Base-by-base conservation (phyloP, 1,140 invertebrate genomes). In the Drosophila prosaltans region DNA sequence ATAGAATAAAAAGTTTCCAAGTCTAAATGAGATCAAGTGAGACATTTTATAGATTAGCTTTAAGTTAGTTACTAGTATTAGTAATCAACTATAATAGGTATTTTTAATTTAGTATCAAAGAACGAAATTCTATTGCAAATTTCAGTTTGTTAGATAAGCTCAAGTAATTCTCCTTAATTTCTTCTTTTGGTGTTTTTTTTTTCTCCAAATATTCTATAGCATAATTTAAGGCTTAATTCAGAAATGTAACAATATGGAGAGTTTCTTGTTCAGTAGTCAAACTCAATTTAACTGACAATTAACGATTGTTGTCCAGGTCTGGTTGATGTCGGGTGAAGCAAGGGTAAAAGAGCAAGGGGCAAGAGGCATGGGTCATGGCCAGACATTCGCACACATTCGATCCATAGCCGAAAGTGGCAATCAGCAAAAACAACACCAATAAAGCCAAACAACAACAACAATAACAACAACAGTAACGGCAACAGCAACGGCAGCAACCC, bases 281-380 rank as follows among this genome's bases (percentile, higher is more conserved):
- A 88, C 76, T 88, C 83, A 88, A 88, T 91, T 91, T 81, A 91
- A 91, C 80, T 84, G 82, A 78, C 83, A 91, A 91, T 91, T 91
- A 91, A 91, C 88, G 88, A 64, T 80, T 74, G 75, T 82, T 69
- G 61, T 65, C 65, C 60, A 57, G 41, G 57, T 24, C 60, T 65
- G 45, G 11, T 43, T 43, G 41, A n/a, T 16, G 41, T 16, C 16
- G 41, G n/a, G 3, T 9, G n/a, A 16, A 3, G 41, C 3, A 16
- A 4, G 41, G 41, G 11, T 2, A 2, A 40, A 40, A 11, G 9
- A 9, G 39, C 10, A 40, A 40, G 39, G 39, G 39, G n/a, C 10
- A 43, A 43, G 41, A 11, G 28, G 32, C 48, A 32, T 60, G 26
- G 41, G 30, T 40, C 69, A 65, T 24, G 40, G 24, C 26, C 39